Conservation (phyloP, 2,888 invertebrate genomes). For the Zootermopsis nevadensis region DNA sequence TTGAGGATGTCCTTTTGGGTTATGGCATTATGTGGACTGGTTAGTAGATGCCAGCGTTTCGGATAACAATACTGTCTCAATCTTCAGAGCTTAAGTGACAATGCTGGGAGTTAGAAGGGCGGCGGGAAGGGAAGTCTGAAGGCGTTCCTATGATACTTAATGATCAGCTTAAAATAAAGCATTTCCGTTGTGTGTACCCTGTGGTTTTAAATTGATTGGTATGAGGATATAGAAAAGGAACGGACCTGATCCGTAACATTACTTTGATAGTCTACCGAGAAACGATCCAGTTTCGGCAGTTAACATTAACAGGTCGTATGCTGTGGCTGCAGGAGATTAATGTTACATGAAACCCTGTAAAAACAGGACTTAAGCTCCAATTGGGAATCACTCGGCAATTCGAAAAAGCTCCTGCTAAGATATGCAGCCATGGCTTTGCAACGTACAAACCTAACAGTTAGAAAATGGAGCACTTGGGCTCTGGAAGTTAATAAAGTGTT, state of each 20-base stretch:
- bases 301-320: conserved; percentile 42
- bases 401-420: not conserved
- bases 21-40: no score
- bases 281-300: conserved; percentile 1
- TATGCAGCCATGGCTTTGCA: not conserved
- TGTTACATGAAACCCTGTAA: conserved; percentile 31
- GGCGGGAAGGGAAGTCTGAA: no score
- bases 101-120: no score
- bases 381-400: conserved; percentile 35
- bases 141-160: no score
- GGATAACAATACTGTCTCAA: no score
- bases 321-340: conserved; percentile 13
- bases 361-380: conserved; percentile 29
- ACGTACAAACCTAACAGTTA: not conserved
- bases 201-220: not conserved
- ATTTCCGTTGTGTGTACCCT: no score
- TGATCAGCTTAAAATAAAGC: no score
- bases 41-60: no score
- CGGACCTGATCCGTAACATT: not conserved
- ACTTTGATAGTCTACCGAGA: not conserved
- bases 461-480: not conserved
- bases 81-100: no score
- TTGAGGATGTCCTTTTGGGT: no score
- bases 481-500: not conserved
- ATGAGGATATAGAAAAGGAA: conserved; percentile 5